Conservation (phyloP, 2,113 vertebrate species). For the Coreoperca whiteheadi region DNA sequence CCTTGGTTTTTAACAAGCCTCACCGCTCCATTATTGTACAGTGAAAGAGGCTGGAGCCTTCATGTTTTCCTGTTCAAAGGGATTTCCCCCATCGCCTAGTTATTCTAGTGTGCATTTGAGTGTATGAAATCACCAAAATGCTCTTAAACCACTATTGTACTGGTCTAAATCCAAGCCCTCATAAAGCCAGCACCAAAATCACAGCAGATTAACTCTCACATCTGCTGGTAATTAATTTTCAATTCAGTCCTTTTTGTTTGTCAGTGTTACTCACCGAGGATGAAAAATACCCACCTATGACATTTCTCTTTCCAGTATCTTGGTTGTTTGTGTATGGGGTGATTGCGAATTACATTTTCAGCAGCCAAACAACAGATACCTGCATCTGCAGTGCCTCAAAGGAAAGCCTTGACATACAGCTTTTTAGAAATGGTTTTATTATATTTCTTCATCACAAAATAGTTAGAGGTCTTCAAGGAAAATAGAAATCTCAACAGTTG, state of each 20-base stretch:
- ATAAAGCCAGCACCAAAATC: not conserved
- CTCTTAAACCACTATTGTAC: not conserved
- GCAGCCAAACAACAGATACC: not conserved
- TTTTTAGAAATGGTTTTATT: not conserved
- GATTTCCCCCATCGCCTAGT: constrained; percentile 6
- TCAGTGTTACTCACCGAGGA: not conserved
- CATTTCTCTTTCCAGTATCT: not conserved
- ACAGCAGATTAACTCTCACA: not conserved
- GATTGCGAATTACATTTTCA: not conserved
- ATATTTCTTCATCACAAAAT: not conserved
- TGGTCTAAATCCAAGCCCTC: not conserved
- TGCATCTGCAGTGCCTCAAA: not conserved
- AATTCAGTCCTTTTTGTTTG: not conserved
- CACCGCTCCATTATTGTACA: constrained; percentile 13
- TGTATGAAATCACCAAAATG: constrained; percentile 5
- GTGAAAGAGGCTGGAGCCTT: constrained; percentile 16
- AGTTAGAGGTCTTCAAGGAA: not conserved
- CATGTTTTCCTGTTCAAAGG: constrained; percentile 46
- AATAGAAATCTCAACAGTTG: not conserved
- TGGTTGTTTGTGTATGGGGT: not conserved
- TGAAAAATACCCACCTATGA: not conserved
- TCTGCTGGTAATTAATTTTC: not conserved
- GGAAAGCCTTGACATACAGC: not conserved
- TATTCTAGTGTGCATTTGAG: constrained; percentile 4
- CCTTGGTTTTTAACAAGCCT: constrained; percentile 55